phyloP scores from a whole-genome alignment of 2,797 vertebrate species.

The Novumbra hubbsi region DNA sequence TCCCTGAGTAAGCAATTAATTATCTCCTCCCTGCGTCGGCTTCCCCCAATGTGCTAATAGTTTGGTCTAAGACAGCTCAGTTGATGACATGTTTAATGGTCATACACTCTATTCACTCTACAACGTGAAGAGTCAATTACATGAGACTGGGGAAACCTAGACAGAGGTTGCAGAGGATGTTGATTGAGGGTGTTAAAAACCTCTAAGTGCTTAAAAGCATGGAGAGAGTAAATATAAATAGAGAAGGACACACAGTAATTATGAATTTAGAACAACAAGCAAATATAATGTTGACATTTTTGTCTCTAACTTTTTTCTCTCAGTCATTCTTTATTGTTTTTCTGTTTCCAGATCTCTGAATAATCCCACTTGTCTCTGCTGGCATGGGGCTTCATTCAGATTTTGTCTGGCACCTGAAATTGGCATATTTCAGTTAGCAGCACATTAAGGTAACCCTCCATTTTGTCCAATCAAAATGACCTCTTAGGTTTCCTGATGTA shows the following conservation, averaged over 20 bases:
- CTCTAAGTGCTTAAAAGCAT: not conserved
- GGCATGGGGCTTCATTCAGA: not conserved
- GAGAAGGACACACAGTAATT: not conserved
- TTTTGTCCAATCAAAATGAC: too few species aligned
- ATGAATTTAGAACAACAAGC: not conserved
- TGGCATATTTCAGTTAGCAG: too few species aligned
- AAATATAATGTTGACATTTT: not conserved
- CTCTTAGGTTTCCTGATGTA: too few species aligned
- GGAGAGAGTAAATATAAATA: not conserved
- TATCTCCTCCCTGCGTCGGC: conserved; percentile 62
- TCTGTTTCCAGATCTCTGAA: not conserved
- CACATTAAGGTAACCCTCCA: too few species aligned
- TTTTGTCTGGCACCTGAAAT: too few species aligned
- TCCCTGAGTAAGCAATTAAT: conserved; percentile 76
- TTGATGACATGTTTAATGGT: conserved; percentile 78
- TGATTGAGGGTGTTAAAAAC: not conserved
- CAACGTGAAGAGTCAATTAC: conserved; percentile 77
- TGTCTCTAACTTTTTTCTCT: not conserved
- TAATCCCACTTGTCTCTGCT: not conserved
- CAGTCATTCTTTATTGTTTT: not conserved
- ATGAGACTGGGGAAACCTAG: conserved; percentile 63
- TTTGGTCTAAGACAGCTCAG: conserved; percentile 63
- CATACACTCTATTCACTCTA: conserved; percentile 77
- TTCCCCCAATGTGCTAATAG: conserved; percentile 64
- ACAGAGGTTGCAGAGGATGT: not conserved